Evolutionary conservation across 2,113 vertebrate species (phyloP), one percentile per base, ranked within the genome.

Genomic region (Nanorana parkeri): DNA sequence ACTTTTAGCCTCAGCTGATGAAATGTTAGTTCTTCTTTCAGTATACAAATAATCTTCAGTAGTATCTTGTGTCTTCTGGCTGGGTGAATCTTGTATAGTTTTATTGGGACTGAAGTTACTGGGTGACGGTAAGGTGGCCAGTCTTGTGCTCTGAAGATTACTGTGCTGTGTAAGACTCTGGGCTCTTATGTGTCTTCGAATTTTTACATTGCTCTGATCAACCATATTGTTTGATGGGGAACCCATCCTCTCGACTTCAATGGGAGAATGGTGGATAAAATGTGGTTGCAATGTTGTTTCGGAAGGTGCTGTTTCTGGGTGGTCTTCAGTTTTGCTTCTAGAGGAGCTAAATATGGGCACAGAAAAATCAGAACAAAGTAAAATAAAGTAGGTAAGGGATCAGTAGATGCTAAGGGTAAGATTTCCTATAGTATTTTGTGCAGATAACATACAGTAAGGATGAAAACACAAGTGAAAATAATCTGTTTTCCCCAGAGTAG

Each of bases 291-390:
- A 85, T 8, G 64, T 21, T 84, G 52, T n/a, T 6, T 60, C 52
- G 26, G 88, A 87, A 0, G 3, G 36, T 0, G 5, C 60, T 58
- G 68, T 88, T 67, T 91, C 92, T 1, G 87, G 86, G 3, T 21
- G 68, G 77, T 81, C 85, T 88, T 84, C 89, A 82, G 89, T 90
- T 26, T 87, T 68, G 78, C 71, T 89, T 81, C 21, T 36, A 20
- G 69, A 79, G 23, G 85, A 87, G 86, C 93, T 93, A 72, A 81
- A 88, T 16, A 60, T 47, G 13, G 41, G 13, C 41, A 47, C 1
- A 15, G 32, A 36, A 11, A 47, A 15, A 47, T 47, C 41, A 47
- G 8, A 47, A 47, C 1, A 47, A 8, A 47, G 2, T 6, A 10
- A 15, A 47, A 47, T 10, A 10, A 47, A 47, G 2, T 15, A 47